Percentiles rank a stretch among this genome's conserved stretches.
These are phyloP conservation scores for Ispidina picta DNA, from an alignment of 2,797 vertebrate genomes.

Conservation along the genomic window DNA sequence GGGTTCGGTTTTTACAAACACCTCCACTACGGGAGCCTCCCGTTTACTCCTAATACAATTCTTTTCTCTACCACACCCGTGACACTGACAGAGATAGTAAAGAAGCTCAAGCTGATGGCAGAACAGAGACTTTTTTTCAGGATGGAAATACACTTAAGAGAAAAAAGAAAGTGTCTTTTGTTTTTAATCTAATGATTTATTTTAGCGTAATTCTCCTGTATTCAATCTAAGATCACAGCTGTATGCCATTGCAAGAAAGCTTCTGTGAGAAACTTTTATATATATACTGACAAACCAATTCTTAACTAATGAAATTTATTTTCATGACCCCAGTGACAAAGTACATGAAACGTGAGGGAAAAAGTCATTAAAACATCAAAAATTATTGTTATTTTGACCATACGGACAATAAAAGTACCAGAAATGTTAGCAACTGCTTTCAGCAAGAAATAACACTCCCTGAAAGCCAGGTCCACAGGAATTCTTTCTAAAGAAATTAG, in stretches of 20 bases:
- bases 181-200: not conserved
- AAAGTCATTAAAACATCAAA: not conserved
- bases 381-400: not conserved
- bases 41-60: not conserved
- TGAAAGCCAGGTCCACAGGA: not conserved
- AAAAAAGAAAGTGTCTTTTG: not conserved
- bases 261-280: not conserved
- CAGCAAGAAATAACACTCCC: not conserved
- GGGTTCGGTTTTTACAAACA: not conserved
- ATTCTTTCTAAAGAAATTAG: not conserved
- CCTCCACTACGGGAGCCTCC: not conserved
- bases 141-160: not conserved
- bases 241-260: not conserved
- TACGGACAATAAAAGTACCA: not conserved
- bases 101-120: not conserved
- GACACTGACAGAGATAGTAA: fast-evolving
- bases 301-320: not conserved
- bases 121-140: not conserved
- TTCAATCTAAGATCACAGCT: not conserved
- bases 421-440: not conserved
- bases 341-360: not conserved
- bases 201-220: not conserved
- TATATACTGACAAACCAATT: not conserved
- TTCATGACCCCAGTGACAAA: not conserved
- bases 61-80: not conserved